Evolutionary conservation across 2,888 invertebrate species (phyloP), one percentile per base, ranked within the genome.

Genomic region (Pheosia tremula): DNA sequence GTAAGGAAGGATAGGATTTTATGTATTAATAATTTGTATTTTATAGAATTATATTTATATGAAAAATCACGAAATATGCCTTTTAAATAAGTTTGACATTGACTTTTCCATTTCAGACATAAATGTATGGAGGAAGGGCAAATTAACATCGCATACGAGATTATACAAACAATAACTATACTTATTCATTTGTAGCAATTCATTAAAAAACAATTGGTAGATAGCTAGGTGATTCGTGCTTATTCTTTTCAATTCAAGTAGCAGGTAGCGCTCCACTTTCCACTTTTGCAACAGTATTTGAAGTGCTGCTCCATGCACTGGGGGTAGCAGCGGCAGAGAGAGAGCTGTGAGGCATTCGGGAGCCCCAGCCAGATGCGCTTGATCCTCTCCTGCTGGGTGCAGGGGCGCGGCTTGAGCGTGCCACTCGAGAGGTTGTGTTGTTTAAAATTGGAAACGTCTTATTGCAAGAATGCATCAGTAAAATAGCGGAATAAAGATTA

Each of bases 201-300:
- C 82, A 39, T 76, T 68, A 60, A 71, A 84, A 64, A 84, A 85
- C 38, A 85, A 66, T 58, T 82, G 80, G 62, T 77, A 82, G 11
- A 78, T 57, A 56, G 67, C 57, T 7, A 84, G 74, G 43, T 83
- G 83, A 4, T 59, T 63, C 9, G 66, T 9, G 43, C 70, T 67
- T n/a, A 78, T 64, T 57, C 70, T 71, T 10, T 43, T 50, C 43
- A 85, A 59, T 62, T 82, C 77, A 3, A 52, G 55, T 5, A 39
- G 56, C 36, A 85, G 65, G 52, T 76, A 71, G 49, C 67, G 63
- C 0, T 57, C 60, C 24, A 82, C 63, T 9, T 67, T 70, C 0
- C 41, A 56, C 24, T 68, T 69, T n/a, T 68, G 45, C 6, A 60
- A 54, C 0, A 52, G 0, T 56, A 57, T 49, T 57, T 56, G 9